Conservation (phyloP, 2,888 invertebrate genomes). For the Leuctra nigra region DNA sequence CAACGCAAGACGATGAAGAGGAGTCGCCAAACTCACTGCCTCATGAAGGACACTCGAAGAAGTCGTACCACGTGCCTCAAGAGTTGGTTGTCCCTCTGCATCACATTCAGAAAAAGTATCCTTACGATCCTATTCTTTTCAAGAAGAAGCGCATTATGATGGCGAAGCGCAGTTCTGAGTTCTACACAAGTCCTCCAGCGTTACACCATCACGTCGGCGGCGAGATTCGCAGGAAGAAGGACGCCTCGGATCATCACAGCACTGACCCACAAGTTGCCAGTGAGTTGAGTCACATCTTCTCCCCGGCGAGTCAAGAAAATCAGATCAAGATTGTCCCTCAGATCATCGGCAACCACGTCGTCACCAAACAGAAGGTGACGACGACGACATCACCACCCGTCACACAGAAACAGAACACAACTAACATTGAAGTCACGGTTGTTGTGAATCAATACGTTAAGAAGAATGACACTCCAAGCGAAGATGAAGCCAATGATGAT, state of each 20-base stretch:
- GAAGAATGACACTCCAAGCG: background rate
- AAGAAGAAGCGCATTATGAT: conserved; percentile 56
- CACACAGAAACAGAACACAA: background rate
- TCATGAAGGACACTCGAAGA: background rate
- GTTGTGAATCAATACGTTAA: background rate
- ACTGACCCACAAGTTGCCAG: conserved; percentile 48
- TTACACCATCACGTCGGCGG: conserved; percentile 24
- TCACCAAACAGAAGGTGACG: conserved; percentile 10
- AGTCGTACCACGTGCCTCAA: background rate
- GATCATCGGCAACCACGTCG: conserved; percentile 13
- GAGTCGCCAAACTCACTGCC: background rate
- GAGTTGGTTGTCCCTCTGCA: background rate
- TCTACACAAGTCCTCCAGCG: conserved; percentile 32
- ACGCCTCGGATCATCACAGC: background rate
- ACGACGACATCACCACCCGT: conserved; percentile 10
- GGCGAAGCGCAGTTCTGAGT: conserved; percentile 53
- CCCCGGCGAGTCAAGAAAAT: conserved; percentile 34
- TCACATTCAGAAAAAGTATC: background rate
- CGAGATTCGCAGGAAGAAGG: conserved; percentile 29
- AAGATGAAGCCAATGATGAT: conserved; percentile 2
- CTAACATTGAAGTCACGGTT: background rate
- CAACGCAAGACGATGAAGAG: background rate
- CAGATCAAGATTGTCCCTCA: background rate
- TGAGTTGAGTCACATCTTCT: conserved; percentile 62
- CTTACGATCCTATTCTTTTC: background rate